These are phyloP conservation scores for Bathynomus jamesi DNA, from an alignment of 1,140 invertebrate species.

Conservation along the genomic window DNA sequence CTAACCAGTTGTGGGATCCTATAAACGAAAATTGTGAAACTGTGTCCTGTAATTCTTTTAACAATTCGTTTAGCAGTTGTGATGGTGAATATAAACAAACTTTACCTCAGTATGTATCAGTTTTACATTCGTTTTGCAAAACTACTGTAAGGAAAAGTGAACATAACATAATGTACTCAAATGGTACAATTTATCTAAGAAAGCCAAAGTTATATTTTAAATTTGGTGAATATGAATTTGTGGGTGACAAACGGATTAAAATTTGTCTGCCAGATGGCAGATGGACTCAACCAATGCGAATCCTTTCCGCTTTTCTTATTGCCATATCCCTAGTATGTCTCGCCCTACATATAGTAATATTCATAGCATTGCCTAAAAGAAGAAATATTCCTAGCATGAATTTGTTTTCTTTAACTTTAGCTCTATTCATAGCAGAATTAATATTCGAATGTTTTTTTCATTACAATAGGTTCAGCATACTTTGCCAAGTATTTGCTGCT, in stretches of 20 bases:
- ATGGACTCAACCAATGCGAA: constrained; percentile 25
- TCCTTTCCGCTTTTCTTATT: constrained; percentile 21
- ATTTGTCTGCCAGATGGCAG: constrained; percentile 14
- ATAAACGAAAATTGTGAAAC: constrained; percentile 15
- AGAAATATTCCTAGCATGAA: constrained; percentile 34
- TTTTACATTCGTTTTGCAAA: constrained; percentile 19
- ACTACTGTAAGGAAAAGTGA: constrained; percentile 13
- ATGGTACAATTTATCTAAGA: constrained; percentile 26
- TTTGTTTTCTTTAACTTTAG: constrained; percentile 26
- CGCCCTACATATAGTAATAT: constrained; percentile 25
- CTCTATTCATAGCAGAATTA: constrained; percentile 25
- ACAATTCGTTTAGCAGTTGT: constrained; percentile 10
- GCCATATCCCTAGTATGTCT: constrained; percentile 23
- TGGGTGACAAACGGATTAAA: constrained; percentile 16
- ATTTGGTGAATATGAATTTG: constrained; percentile 29
- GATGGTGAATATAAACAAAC: constrained; percentile 15
- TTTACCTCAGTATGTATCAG: constrained; percentile 3
- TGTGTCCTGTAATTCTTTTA: constrained; percentile 13
- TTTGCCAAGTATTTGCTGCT: constrained; percentile 10
- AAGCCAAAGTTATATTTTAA: constrained; percentile 11
- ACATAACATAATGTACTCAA: constrained; percentile 15
- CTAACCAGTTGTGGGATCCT: constrained; percentile 23
- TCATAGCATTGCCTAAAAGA: constrained; percentile 21
- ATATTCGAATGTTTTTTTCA: constrained; percentile 21
- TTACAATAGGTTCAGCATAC: constrained; percentile 9